Evolutionary conservation across 2,113 vertebrate genomes (phyloP), one percentile per base, ranked within the genome.

Genomic region (Lagopus muta): DNA sequence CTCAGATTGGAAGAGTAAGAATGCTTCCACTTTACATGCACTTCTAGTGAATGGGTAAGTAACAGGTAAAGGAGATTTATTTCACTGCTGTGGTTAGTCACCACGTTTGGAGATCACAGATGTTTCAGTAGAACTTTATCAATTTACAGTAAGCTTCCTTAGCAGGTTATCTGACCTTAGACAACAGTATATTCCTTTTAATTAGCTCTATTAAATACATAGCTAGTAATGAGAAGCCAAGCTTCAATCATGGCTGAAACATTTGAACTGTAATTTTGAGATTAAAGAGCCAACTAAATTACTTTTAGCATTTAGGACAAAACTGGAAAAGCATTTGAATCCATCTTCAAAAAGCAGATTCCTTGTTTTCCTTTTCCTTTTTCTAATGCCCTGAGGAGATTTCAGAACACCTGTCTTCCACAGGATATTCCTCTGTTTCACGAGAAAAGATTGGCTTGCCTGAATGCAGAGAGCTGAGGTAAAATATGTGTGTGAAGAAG

Each of bases 1-100:
- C 27, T 94, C 98, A 1, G 95, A 98, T 36, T 99, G 98, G 98
- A 96, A 92, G 69, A 97, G 47, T 65, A 97, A 96, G 93, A 98
- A 98, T 22, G 95, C 96, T 4, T 98, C 98, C 15, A 98, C 98
- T 28, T 94, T 99, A 79, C 99, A 99, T 1, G 97, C 94, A 4
- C 97, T 99, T 11, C 97, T 99, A 90, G 98, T 98, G 84, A 97
- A 97, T 82, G 96, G 98, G 98, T 98, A 98, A 98, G 98, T 96
- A 88, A 75, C 10, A 61, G 38, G 43, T 40, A 34, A 78, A 90
- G 36, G 65, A 50, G 30, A 70, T 47, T 61, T 76, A 4, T 69
- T 92, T 78, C 22, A 48, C 32, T 57, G 73, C n/a, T 77, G 6
- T 82, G 20, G 16, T 11, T 43, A 58, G 30, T 75, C 15, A 13